phyloP scores from a whole-genome alignment of 2,888 invertebrate genomes.

The Agrotis segetum region DNA sequence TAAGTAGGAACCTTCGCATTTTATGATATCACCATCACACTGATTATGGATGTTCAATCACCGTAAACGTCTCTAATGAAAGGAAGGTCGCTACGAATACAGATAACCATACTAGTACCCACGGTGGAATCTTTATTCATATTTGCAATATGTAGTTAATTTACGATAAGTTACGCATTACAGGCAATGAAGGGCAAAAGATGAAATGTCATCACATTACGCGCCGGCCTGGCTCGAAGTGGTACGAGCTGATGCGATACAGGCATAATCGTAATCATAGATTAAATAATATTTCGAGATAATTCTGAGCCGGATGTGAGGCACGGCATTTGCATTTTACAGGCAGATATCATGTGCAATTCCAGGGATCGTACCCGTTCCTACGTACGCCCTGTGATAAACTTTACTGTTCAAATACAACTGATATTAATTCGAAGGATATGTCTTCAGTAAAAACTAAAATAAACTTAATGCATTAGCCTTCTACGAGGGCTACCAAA shows the following conservation, averaged over 20 bases:
- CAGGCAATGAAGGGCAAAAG: slow-evolving; percentile 62
- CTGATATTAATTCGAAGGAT: slow-evolving; percentile 45
- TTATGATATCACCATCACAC: slow-evolving; percentile 44
- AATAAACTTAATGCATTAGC: slow-evolving; percentile 36
- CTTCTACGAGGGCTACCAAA: slow-evolving; percentile 39
- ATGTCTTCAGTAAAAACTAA: slow-evolving; percentile 49
- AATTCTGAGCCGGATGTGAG: slow-evolving; percentile 77
- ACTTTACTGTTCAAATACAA: slow-evolving; percentile 58
- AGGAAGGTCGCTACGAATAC: slow-evolving; percentile 61
- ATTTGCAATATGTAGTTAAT: slow-evolving; percentile 41
- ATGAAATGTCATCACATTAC: slow-evolving; percentile 61
- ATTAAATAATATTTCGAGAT: slow-evolving; percentile 70
- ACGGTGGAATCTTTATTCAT: slow-evolving; percentile 58
- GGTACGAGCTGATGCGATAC: slow-evolving; percentile 55
- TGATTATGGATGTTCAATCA: slow-evolving; percentile 57
- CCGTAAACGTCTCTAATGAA: slow-evolving; percentile 60
- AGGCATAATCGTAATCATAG: slow-evolving; percentile 65
- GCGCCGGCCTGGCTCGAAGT: slow-evolving; percentile 42
- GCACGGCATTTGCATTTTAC: slow-evolving; percentile 77
- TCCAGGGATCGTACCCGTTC: slow-evolving; percentile 57
- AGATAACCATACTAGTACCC: slow-evolving; percentile 43
- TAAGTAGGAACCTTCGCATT: slow-evolving; percentile 39
- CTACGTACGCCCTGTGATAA: slow-evolving; percentile 48
- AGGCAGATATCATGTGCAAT: slow-evolving; percentile 65
- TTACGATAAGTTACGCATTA: slow-evolving; percentile 52